Evolutionary conservation across 2,797 vertebrate species (phyloP), one percentile per base, ranked within the genome.

Genomic region (Carapus acus): DNA sequence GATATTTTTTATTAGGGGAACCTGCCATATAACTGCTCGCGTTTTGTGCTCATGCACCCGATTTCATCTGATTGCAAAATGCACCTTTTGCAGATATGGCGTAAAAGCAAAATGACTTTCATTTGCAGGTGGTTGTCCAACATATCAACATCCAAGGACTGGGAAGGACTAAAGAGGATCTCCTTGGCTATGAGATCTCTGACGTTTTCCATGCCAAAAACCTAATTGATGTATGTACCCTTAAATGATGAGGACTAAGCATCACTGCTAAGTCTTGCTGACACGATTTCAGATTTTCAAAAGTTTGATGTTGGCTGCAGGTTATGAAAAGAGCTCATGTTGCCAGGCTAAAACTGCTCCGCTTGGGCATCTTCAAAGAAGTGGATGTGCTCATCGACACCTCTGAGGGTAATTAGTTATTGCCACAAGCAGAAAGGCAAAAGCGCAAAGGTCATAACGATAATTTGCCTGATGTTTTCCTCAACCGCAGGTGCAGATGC

Each of bases 331-430:
- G 87, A 64, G 90, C 94, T 0, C 94, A 98, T 0, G 80, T 95
- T 5, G 93, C 94, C 63, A 88, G 95, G 22, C 91, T 92, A 64
- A 93, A 74, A 58, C 69, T 98, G 65, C 92, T 98, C 4, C 91
- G 91, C 2, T 82, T 98, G 0, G 95, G 95, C 2, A 90, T 98
- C 59, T 98, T 98, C 36, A 89, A 91, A 33, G 92, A 98, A 2
- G 94, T 98, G 48, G 94, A 98, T 15, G 95, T 98, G 43, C 83
- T 98, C 39, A 97, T 98, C 3, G 95, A 98, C 38, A 91, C 92
- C 0, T 93, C 91, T 61, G 91, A 94, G 71, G 94, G 94, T 97
- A 81, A 17, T 8, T 11, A 14, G 7, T 18, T 29, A 6, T 6
- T 29, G 27, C 11, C 27, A 29, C n/a, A n/a, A n/a, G n/a, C n/a